phyloP scores from a whole-genome alignment of 1,140 invertebrate species.

The Medauroidea extradentata region DNA sequence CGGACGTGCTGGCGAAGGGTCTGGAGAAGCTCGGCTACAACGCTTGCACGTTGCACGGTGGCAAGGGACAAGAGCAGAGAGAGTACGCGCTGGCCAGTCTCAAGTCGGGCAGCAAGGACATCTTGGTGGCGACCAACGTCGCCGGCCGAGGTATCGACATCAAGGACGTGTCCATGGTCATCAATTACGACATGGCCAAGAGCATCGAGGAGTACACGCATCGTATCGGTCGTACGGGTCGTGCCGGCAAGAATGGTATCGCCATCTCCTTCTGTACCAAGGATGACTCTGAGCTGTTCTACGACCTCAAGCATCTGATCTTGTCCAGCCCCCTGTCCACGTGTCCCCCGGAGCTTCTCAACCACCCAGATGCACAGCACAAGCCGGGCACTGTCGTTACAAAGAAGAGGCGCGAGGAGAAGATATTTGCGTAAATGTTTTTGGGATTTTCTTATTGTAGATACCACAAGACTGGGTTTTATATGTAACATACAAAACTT shows the following conservation, averaged over 20 bases:
- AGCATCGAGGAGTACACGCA: constrained; percentile 99
- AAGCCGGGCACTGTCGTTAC: constrained; percentile 93
- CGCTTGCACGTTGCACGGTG: constrained; percentile 95
- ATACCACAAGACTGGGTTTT: too few species aligned
- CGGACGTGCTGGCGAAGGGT: constrained; percentile 94
- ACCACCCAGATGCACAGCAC: constrained; percentile 97
- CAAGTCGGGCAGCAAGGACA: constrained; percentile 93
- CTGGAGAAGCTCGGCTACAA: constrained; percentile 96
- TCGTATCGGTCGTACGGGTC: constrained; percentile 97
- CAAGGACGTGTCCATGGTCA: constrained; percentile 97
- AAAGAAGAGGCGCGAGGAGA: constrained; percentile 93
- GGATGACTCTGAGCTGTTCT: constrained; percentile 93
- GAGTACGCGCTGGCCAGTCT: constrained; percentile 96
- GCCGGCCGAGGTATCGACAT: constrained; percentile 99
- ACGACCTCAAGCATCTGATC: constrained; percentile 93
- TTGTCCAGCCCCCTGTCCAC: constrained; percentile 87
- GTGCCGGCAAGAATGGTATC: constrained; percentile 95
- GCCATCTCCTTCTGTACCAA: constrained; percentile 96
- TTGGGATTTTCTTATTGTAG: too few species aligned
- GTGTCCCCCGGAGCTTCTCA: constrained; percentile 94
- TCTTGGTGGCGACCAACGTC: constrained; percentile 99
- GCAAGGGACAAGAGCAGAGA: constrained; percentile 99
- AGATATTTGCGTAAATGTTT: constrained; percentile 88
- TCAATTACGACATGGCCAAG: constrained; percentile 99
- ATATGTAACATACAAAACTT: too few species aligned